A percentile compares a stretch with the other conserved stretches of the same genome.
These are phyloP conservation scores for Orthosia gracilis DNA, from an alignment of 2,888 invertebrate genomes.

Conservation along the genomic window DNA sequence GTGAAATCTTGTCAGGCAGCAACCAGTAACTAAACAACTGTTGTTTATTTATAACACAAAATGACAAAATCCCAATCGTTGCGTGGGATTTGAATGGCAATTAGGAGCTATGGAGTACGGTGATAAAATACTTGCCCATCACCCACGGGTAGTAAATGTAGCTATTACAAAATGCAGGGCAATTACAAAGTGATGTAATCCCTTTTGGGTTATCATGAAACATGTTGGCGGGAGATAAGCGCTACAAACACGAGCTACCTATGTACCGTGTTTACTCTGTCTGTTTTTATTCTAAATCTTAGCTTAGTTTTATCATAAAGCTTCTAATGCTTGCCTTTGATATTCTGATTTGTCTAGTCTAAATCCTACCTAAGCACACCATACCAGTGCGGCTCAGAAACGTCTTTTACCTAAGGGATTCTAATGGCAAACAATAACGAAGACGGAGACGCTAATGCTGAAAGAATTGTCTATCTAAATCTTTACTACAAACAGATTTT, in stretches of 20 bases:
- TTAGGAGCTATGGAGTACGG: constrained; percentile 13
- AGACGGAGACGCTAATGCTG: too few species aligned
- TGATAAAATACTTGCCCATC: constrained; percentile 18
- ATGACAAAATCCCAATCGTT: not conserved
- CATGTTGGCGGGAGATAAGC: constrained; percentile 10
- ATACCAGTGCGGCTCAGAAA: too few species aligned
- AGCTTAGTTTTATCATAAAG: too few species aligned
- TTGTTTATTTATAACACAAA: not conserved
- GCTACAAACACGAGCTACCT: not conserved
- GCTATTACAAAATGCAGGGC: constrained; percentile 17
- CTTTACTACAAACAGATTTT: too few species aligned
- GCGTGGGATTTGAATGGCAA: constrained; percentile 33
- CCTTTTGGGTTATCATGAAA: constrained; percentile 21
- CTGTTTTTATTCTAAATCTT: not conserved
- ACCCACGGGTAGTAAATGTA: constrained; percentile 25
- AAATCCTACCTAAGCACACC: too few species aligned
- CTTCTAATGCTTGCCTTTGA: too few species aligned
- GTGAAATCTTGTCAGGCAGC: not conserved
- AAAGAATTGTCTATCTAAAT: not conserved
- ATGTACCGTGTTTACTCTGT: not conserved
- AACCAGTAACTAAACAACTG: not conserved
- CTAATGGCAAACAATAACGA: not conserved
- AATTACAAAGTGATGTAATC: constrained; percentile 19
- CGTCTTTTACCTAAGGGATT: not conserved
- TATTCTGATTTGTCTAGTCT: too few species aligned